These are phyloP conservation scores for Protophormia terraenovae DNA, from an alignment of 2,888 invertebrate genomes.

Conservation along the genomic window DNA sequence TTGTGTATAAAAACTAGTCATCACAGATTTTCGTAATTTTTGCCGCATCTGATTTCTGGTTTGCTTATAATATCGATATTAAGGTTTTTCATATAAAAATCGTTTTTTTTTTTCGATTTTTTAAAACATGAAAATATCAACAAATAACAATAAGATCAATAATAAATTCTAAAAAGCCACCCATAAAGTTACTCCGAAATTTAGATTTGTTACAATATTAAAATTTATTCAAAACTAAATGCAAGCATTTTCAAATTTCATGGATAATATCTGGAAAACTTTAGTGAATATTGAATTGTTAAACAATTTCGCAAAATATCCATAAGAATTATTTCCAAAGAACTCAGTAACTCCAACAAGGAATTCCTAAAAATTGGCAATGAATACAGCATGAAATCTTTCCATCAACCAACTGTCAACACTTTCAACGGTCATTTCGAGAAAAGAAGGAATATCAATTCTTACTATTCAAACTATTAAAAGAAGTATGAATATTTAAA, in stretches of 20 bases:
- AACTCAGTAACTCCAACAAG: slow-evolving; percentile 31
- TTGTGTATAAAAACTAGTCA: too few species aligned
- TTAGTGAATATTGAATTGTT: slow-evolving; percentile 1
- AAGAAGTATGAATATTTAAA: slow-evolving; percentile 41
- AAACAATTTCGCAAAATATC: not conserved
- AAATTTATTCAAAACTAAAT: not conserved
- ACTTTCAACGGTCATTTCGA: slow-evolving; percentile 25
- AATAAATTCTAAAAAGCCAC: too few species aligned
- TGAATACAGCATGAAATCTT: slow-evolving; percentile 52
- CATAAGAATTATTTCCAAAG: not conserved
- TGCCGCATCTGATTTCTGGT: too few species aligned
- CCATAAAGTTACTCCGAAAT: not conserved
- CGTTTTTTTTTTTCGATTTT: too few species aligned
- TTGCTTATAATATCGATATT: too few species aligned
- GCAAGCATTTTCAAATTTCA: slow-evolving; percentile 34
- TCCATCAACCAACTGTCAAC: slow-evolving; percentile 59
- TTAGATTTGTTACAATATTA: not conserved
- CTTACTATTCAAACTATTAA: not conserved
- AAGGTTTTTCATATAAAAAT: too few species aligned
- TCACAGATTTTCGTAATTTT: too few species aligned
- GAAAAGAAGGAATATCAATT: slow-evolving; percentile 6
- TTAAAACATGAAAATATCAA: too few species aligned
- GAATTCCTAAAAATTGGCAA: slow-evolving; percentile 40
- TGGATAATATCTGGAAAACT: slow-evolving; percentile 46
- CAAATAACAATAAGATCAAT: too few species aligned